Evolutionary conservation across 2,888 invertebrate genomes (phyloP).

Genomic region (Loripinus fragilis): DNA sequence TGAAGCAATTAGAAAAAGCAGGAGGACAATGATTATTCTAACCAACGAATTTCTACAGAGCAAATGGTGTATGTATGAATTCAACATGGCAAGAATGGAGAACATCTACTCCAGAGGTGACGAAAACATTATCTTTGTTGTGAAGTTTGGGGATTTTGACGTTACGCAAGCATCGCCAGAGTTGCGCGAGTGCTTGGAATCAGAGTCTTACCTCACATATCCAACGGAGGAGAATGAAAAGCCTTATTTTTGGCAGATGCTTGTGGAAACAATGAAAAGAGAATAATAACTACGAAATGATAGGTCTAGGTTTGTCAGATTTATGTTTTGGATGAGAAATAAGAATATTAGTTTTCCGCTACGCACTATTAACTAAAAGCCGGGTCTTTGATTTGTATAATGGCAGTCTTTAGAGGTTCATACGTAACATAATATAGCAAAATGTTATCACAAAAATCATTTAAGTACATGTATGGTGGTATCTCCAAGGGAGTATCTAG

Average conservation of each 20-base stretch:
- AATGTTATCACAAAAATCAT: no score
- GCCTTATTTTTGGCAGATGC: constrained; percentile 6
- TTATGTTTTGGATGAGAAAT: no score
- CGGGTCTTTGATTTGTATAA: no score
- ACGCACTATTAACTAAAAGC: no score
- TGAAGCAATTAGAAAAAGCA: constrained; percentile 60
- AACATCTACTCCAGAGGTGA: constrained; percentile 43
- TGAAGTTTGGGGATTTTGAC: constrained; percentile 25
- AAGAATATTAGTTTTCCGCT: no score
- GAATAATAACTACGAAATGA: no score
- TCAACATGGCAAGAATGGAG: constrained; percentile 65
- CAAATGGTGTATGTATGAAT: constrained; percentile 67
- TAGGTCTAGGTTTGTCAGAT: no score
- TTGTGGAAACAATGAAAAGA: no score
- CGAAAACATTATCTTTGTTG: constrained; percentile 30
- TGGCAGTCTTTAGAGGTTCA: no score
- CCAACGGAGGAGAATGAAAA: not conserved
- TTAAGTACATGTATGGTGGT: no score
- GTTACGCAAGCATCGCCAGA: constrained; percentile 25
- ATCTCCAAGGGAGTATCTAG: no score
- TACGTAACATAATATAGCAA: no score
- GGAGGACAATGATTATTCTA: constrained; percentile 62
- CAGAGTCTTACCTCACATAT: not conserved
- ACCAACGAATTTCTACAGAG: constrained; percentile 57
- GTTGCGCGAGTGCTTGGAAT: constrained; percentile 36